phyloP scores from a whole-genome alignment of 2,797 vertebrate genomes.

The Bradypodion ventrale region DNA sequence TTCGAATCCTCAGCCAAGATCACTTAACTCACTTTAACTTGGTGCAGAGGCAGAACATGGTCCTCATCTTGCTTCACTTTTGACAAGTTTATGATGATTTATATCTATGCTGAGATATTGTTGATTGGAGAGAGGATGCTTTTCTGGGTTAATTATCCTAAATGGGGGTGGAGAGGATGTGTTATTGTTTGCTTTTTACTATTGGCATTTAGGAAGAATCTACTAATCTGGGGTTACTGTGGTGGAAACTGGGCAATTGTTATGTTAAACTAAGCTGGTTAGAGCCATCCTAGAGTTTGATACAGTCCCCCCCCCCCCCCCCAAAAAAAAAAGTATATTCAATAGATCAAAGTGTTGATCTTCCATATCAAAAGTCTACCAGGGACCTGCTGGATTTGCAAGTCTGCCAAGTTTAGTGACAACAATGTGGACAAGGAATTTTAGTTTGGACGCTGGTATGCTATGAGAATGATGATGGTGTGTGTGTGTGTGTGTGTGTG shows the following conservation, averaged over 20 bases:
- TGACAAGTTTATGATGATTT: background rate
- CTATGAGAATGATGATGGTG: background rate
- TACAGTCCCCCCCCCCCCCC: no score
- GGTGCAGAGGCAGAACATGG: background rate
- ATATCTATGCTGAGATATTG: background rate
- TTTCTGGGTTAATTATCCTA: background rate
- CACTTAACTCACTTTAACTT: background rate
- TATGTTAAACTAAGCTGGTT: background rate
- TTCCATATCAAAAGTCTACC: constrained; percentile 18
- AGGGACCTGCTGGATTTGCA: background rate
- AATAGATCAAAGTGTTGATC: constrained; percentile 13
- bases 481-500: background rate
- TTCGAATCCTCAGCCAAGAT: background rate
- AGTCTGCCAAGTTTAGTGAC: background rate
- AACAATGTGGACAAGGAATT: background rate
- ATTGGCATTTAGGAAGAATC: background rate
- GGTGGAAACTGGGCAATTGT: background rate
- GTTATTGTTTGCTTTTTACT: background rate
- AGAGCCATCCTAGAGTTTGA: background rate
- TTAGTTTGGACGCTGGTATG: background rate
- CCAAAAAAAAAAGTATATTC: constrained; percentile 1
- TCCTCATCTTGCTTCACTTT: background rate
- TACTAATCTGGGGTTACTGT: background rate
- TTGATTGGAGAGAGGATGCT: background rate
- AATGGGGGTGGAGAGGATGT: background rate